A percentile compares a stretch with the other conserved stretches of the same genome.
phyloP scores from a whole-genome alignment of 1,140 invertebrate genomes.

The Phocides pigmalion region DNA sequence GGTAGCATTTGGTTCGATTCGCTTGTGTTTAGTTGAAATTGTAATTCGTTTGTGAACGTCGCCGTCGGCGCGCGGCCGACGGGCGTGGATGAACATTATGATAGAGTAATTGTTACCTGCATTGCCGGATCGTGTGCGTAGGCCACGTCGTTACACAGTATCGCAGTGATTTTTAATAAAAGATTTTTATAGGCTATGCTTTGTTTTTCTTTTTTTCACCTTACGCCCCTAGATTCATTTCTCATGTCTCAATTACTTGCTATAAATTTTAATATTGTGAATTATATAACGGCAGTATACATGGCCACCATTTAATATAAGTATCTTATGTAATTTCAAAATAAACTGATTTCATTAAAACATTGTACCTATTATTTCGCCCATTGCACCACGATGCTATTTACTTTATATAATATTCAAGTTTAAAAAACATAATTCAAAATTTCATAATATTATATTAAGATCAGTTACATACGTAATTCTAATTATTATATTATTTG shows the following conservation, averaged over 20 bases:
- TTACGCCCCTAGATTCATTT: conserved; percentile 9
- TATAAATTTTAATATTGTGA: conserved; percentile 23
- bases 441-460: too few species aligned
- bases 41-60: conserved; percentile 47
- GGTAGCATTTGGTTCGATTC: conserved; percentile 53
- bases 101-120: conserved; percentile 66
- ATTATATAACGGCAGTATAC: conserved; percentile 20
- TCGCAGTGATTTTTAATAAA: conserved; percentile 81
- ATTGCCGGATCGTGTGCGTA: conserved; percentile 59
- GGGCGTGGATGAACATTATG: conserved; percentile 54
- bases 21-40: conserved; percentile 67
- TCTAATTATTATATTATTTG: too few species aligned
- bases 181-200: conserved; percentile 76
- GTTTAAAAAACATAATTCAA: too few species aligned
- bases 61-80: conserved; percentile 27
- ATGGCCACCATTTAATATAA: conserved; percentile 15
- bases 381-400: too few species aligned
- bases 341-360: conserved; percentile 17
- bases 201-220: conserved; percentile 54
- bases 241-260: conserved; percentile 16
- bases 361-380: too few species aligned
- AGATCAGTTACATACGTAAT: too few species aligned
- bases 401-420: too few species aligned
- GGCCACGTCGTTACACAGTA: conserved; percentile 58
- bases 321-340: conserved; percentile 30